phyloP scores from a whole-genome alignment of 2,113 vertebrate genomes.

The Amia ocellicauda region DNA sequence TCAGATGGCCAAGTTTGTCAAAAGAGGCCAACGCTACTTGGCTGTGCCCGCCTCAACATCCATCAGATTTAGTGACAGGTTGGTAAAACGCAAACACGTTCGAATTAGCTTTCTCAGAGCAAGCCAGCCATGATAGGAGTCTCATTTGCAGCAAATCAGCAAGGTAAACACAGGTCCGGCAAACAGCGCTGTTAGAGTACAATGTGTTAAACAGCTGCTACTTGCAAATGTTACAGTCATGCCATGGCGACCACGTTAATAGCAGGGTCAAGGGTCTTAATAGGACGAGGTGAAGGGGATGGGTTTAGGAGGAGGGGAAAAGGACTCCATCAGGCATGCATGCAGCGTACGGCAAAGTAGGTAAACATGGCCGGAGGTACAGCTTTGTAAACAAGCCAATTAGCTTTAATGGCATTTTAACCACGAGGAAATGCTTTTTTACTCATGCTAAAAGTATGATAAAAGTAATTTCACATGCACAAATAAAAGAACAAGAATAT shows the following conservation, averaged over 20 bases:
- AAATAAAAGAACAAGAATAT: slow-evolving; percentile 58
- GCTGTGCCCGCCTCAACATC: too few relatives aligned
- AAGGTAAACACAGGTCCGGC: slow-evolving; percentile 55
- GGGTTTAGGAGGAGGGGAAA: slow-evolving; percentile 16
- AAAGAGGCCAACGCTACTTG: too few relatives aligned
- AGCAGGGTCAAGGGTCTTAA: slow-evolving; percentile 47
- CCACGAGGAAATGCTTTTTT: slow-evolving; percentile 60
- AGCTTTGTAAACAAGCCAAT: slow-evolving; percentile 60
- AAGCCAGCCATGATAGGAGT: slow-evolving; percentile 11
- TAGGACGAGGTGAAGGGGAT: slow-evolving; percentile 18
- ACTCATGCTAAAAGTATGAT: slow-evolving; percentile 63
- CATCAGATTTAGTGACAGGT: background rate
- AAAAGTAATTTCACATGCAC: slow-evolving; percentile 55
- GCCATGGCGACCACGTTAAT: slow-evolving; percentile 55
- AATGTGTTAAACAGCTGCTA: slow-evolving; percentile 57
- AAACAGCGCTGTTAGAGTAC: slow-evolving; percentile 48
- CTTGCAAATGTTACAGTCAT: slow-evolving; percentile 46
- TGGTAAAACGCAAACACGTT: slow-evolving; percentile 29
- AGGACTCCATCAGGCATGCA: slow-evolving; percentile 39
- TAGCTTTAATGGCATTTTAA: slow-evolving; percentile 68
- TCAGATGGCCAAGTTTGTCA: too few relatives aligned
- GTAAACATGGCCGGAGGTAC: slow-evolving; percentile 54
- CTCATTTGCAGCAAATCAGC: slow-evolving; percentile 46
- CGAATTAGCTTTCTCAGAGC: slow-evolving; percentile 33
- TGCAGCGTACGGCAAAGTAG: slow-evolving; percentile 51